These are phyloP conservation scores for Pterocles burchelli DNA, from an alignment of 2,113 vertebrate species.

Conservation along the genomic window DNA sequence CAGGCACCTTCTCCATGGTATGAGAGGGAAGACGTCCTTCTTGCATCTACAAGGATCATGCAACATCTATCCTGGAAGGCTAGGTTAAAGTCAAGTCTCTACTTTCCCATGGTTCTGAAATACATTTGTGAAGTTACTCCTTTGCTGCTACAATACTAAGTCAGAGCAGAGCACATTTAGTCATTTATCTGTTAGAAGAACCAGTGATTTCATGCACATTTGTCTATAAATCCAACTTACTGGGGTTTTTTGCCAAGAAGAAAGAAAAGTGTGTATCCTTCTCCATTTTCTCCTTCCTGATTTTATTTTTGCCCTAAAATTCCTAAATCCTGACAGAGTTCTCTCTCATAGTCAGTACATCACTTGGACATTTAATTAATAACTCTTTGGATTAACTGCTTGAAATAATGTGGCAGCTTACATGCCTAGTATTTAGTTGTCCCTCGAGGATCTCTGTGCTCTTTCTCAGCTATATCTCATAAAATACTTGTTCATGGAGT, in stretches of 20 bases:
- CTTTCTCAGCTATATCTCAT: not conserved
- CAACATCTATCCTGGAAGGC: not conserved
- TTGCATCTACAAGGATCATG: not conserved
- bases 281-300: not conserved
- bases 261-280: not conserved
- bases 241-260: fast-evolving
- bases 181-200: not conserved
- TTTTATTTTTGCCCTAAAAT: not conserved
- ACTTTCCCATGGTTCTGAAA: not conserved
- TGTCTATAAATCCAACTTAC: not conserved
- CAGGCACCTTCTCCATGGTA: not conserved
- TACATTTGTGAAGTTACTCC: not conserved
- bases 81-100: not conserved
- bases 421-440: not conserved
- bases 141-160: not conserved
- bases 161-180: not conserved
- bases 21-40: not conserved
- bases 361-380: not conserved
- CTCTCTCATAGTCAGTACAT: not conserved
- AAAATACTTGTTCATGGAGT: not conserved
- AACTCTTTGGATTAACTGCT: not conserved
- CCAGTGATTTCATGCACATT: not conserved
- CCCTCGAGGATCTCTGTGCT: not conserved
- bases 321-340: not conserved
- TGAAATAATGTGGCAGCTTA: not conserved